phyloP scores from a whole-genome alignment of 1,140 invertebrate species.

The Cataglyphis hispanica region DNA sequence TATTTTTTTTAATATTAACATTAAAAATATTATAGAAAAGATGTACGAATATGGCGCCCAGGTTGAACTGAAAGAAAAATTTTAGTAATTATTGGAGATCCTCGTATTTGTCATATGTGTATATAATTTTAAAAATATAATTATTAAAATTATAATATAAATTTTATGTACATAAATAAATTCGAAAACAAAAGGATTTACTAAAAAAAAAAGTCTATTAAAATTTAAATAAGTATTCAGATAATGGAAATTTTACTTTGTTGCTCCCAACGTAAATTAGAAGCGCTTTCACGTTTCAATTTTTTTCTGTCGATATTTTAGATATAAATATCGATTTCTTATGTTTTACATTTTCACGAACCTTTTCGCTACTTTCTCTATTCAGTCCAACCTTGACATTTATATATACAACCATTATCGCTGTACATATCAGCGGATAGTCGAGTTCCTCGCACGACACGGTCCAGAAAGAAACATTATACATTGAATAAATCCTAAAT shows the following conservation, averaged over 20 bases:
- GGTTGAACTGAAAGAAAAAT: constrained; percentile 44
- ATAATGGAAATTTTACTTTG: not conserved
- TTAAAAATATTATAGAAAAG: constrained; percentile 56
- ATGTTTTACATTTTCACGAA: not conserved
- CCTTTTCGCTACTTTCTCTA: constrained; percentile 34
- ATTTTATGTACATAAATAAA: not conserved
- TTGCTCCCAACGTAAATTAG: constrained; percentile 1
- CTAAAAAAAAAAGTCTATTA: not conserved
- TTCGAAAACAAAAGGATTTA: not conserved
- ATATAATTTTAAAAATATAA: constrained; percentile 2
- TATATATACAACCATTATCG: constrained; percentile 47
- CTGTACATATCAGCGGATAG: constrained; percentile 20
- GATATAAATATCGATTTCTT: not conserved
- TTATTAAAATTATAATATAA: constrained; percentile 1
- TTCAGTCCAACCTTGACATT: constrained; percentile 54
- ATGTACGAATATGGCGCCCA: constrained; percentile 31
- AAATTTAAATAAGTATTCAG: constrained; percentile 5
- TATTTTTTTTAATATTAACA: constrained; percentile 19
- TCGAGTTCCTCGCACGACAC: not conserved
- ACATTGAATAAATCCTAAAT: not conserved
- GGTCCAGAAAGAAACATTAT: constrained; percentile 5
- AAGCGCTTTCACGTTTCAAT: not conserved
- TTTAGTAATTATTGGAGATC: not conserved
- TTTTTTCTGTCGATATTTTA: constrained; percentile 11
- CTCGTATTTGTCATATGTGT: not conserved